Conservation (phyloP, 1,140 invertebrate species). For the Vanessa tameamea region DNA sequence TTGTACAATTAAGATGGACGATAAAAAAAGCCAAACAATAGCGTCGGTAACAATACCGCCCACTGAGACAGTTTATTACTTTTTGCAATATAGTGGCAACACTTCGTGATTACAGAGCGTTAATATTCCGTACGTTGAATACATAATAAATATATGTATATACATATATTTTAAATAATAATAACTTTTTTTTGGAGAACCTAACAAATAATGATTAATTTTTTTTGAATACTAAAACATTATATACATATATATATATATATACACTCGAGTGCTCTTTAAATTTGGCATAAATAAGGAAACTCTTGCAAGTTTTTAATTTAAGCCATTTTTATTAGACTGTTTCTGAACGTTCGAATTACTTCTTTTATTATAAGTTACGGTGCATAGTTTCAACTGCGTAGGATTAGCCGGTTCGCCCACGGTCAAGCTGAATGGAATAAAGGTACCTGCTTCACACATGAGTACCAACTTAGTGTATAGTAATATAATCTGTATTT, state of each 20-base stretch:
- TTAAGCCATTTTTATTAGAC: too few relatives aligned
- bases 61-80: constrained; percentile 42
- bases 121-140: constrained; percentile 11
- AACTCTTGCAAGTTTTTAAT: too few relatives aligned
- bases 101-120: constrained; percentile 33
- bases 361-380: background rate
- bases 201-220: too few relatives aligned
- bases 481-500: constrained; percentile 5
- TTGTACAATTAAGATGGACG: constrained; percentile 41
- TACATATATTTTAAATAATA: background rate
- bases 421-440: constrained; percentile 25
- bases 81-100: constrained; percentile 36
- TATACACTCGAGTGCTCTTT: too few relatives aligned
- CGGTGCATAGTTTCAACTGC: constrained; percentile 15
- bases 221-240: too few relatives aligned
- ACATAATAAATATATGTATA: constrained; percentile 16
- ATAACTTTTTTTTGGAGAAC: too few relatives aligned
- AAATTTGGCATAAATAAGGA: too few relatives aligned
- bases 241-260: too few relatives aligned
- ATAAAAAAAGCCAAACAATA: constrained; percentile 41
- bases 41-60: constrained; percentile 40
- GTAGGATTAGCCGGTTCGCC: constrained; percentile 18
- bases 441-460: constrained; percentile 13
- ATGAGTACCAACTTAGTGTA: background rate
- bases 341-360: background rate